Evolutionary conservation across 2,797 vertebrate genomes (phyloP).

Genomic region (Sciaenops ocellatus): DNA sequence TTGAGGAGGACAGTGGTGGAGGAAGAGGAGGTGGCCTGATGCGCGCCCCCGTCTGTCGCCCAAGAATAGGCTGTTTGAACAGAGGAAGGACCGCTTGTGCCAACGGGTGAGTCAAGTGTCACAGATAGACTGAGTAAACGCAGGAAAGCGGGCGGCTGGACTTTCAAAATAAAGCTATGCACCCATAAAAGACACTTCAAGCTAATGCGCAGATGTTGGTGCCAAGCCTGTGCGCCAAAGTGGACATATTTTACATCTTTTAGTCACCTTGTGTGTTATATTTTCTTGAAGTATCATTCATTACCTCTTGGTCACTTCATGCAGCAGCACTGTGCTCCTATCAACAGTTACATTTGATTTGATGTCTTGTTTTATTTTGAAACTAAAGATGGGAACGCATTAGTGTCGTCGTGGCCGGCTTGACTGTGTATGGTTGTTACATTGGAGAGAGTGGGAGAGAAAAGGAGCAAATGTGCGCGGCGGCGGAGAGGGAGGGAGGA

Average conservation of each 20-base stretch:
- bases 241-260: background rate
- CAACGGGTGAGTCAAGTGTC: conserved; percentile 65
- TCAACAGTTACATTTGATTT: too few relatives aligned
- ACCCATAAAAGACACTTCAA: background rate
- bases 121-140: background rate
- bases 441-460: conserved; percentile 69
- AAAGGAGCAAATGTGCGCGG: conserved; percentile 75
- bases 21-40: conserved; percentile 76
- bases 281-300: accelerated
- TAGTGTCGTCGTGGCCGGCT: background rate
- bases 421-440: conserved; percentile 70
- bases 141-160: conserved; percentile 37
- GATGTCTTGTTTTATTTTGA: conserved; percentile 71
- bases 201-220: too few relatives aligned
- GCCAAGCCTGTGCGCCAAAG: background rate
- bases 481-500: conserved; percentile 76
- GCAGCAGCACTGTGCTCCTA: too few relatives aligned
- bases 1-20: conserved; percentile 57
- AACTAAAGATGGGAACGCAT: background rate
- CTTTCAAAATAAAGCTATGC: conserved; percentile 63
- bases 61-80: conserved; percentile 78
- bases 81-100: conserved; percentile 73
- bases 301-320: too few relatives aligned
- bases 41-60: conserved; percentile 82
- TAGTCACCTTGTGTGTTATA: background rate